phyloP scores from a whole-genome alignment of 2,888 invertebrate species.

The Lithodes maja region DNA sequence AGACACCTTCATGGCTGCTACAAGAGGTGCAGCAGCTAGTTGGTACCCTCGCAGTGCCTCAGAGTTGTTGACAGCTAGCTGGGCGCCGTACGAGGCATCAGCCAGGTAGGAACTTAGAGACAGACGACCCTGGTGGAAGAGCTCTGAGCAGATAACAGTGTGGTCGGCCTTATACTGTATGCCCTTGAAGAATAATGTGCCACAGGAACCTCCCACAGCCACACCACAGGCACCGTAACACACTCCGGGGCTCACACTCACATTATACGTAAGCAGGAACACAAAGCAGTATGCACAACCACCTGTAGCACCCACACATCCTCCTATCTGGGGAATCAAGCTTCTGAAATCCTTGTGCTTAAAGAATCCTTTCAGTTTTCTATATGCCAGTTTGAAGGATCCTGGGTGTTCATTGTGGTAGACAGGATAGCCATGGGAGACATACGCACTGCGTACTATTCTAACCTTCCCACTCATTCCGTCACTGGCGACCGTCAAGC shows the following conservation, averaged over 20 bases:
- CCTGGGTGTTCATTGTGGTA: neutral
- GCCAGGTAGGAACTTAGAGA: constrained; percentile 71
- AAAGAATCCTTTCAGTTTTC: constrained; percentile 19
- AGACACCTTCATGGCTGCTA: constrained; percentile 71
- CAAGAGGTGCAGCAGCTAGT: constrained; percentile 72
- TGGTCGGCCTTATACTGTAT: constrained; percentile 55
- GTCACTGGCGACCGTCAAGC: neutral
- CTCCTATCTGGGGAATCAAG: constrained; percentile 56
- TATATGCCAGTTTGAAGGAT: neutral
- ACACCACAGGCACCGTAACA: constrained; percentile 64
- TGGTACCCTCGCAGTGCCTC: constrained; percentile 72
- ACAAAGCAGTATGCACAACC: constrained; percentile 58
- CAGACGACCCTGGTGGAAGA: constrained; percentile 72
- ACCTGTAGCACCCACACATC: constrained; percentile 55
- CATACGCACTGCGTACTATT: constrained; percentile 24
- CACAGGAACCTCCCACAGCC: constrained; percentile 60
- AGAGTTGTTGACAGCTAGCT: constrained; percentile 67
- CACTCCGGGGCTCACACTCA: constrained; percentile 59
- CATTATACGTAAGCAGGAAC: constrained; percentile 33
- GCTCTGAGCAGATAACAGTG: constrained; percentile 72
- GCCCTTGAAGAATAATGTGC: constrained; percentile 49
- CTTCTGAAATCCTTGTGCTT: constrained; percentile 48
- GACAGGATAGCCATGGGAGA: constrained; percentile 13
- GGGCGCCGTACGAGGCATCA: constrained; percentile 72
- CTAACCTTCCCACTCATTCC: neutral